Base-by-base conservation (phyloP, 37 sponge, comb jelly and placozoan genomes). In the Chondrilla cf. caribensis region DNA sequence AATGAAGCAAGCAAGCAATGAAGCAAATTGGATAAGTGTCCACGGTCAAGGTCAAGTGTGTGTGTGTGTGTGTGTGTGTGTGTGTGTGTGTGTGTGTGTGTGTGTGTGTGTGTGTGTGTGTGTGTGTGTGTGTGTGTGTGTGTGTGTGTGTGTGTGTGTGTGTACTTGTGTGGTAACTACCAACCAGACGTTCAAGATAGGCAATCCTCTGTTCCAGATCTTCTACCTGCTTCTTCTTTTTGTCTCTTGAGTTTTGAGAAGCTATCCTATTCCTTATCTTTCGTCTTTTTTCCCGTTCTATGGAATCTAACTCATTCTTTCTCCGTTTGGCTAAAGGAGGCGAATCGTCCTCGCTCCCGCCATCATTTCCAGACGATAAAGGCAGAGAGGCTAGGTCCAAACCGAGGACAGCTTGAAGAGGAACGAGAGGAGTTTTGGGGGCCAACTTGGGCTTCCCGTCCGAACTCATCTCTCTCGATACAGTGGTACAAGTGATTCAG, bases 221-320 rank as follows among this genome's bases (percentile, higher is more conserved):
- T 37, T 80, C 84, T 32, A 92, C 62, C 36, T 89, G 88, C 21
- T 81, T 24, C 44, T 86, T 88, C 70, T 76, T 92, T 58, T 83
- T 80, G 65, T 92, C 93, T 26, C 93, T 58, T 38, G 93, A 83
- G 59, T 83, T 92, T 75, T 92, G 93, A 54, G 93, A 87, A 19
- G 93, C 86, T 14, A 88, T 83, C 38, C 93, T 86, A 68, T 92
- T 92, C 84, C 77, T 92, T 55, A 89, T 84, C 59, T 84, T 92
- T 40, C 76, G 19, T n/a, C 76, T 39, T 19, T 40, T 73, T 39
- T 73, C 76, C 25, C 24, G 31, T 43, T 73, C 76, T 39, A 73
- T 42, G 15, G 76, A 43, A 6, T 7, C 24, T 40, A 40, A 36
- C 21, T 17, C 3, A 24, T 4, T 42, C 76, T 42, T 73, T 5